Base-by-base conservation (phyloP, 2,797 vertebrate species). In the Orientallactaga sibirica region DNA sequence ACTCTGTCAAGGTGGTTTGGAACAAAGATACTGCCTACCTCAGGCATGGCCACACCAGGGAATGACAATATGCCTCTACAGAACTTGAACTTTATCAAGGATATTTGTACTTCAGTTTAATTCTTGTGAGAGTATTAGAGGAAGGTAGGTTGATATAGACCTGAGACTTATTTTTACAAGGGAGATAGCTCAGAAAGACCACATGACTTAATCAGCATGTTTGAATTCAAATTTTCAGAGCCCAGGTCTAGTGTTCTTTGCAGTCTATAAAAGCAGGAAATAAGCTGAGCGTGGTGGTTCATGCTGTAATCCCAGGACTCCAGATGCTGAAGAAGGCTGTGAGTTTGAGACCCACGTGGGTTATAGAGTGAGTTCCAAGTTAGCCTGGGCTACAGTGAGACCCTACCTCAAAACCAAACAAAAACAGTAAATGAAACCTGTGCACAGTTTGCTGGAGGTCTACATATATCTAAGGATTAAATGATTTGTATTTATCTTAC, bases 121-220 rank as follows among this genome's bases (percentile, higher is more conserved):
- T 95, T 85, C 61, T 94, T 90, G 33, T 55, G 52, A 90, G 75
- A 95, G 75, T 3, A 3, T 71, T 33, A 85, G 58, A 80, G 86
- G 68, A 82, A 77, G 52, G 37, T 52, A 15, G 74, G 52, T 41
- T 37, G 70, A 58, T 67, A 74, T 3, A 78, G 68, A 81, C 18
- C 12, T 25, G n/a, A 91, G 27, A 18, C 18, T 61, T 41, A 41
- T 61, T 82, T 88, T 71, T 74, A 55, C n/a, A 71, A 85, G 76
- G 18, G 58, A 81, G 80, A 67, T 16, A n/a, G 0, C 67, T 89
- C 66, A 62, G 67, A 62, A 88, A 74, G 27, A 43, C 52, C 16
- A 1, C 5, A 6, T 4, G 64, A 48, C 61, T 85, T 62, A 52
- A 18, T 41, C 20, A 15, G 4, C 22, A 52, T 61, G 0, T 27